phyloP scores from a whole-genome alignment of 2,113 vertebrate species.

The Panthera tigris region DNA sequence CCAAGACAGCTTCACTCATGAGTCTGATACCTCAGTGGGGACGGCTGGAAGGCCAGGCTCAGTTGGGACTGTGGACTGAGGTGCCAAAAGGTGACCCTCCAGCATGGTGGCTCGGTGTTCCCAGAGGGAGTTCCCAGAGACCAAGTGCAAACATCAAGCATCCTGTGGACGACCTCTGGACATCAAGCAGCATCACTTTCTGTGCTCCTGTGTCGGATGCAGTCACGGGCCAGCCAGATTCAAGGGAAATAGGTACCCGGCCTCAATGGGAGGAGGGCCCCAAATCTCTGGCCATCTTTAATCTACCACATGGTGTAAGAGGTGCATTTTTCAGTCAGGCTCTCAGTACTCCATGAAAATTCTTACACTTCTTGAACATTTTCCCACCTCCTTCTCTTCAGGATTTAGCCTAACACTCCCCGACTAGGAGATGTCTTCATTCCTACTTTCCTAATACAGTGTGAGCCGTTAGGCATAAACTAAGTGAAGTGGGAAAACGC shows the following conservation, averaged over 20 bases:
- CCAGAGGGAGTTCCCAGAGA: background rate
- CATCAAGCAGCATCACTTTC: background rate
- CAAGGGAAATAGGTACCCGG: background rate
- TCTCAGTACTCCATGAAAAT: background rate
- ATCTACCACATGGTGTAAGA: background rate
- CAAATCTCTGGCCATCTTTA: background rate
- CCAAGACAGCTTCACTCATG: background rate
- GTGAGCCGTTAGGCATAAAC: background rate
- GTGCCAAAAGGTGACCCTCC: background rate
- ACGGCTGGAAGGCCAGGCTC: background rate
- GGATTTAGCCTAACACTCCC: background rate
- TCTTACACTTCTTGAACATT: background rate
- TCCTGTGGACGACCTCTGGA: background rate
- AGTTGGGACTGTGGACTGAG: background rate
- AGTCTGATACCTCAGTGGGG: background rate
- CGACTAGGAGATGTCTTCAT: background rate
- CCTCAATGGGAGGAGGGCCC: background rate
- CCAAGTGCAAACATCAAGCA: background rate
- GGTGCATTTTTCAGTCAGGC: background rate
- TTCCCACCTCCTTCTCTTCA: background rate
- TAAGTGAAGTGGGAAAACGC: background rate
- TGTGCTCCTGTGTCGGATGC: fast-evolving
- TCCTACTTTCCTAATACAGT: background rate
- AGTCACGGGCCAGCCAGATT: background rate
- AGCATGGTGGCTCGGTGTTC: background rate